Base-by-base conservation (phyloP, 1,140 invertebrate species). In the Zelostemma sp. region DNA sequence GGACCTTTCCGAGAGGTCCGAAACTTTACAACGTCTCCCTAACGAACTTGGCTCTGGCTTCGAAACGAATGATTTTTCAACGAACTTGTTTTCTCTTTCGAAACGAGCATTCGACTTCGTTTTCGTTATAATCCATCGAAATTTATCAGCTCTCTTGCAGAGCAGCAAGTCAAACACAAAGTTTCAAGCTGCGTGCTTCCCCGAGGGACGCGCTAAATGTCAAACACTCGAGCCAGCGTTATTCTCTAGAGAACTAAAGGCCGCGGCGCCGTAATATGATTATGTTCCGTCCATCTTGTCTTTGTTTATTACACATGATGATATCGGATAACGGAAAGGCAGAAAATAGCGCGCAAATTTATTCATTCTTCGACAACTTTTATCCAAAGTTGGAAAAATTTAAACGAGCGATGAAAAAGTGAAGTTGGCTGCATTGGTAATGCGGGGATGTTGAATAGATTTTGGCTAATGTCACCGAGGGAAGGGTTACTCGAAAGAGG, bases 161-260 rank as follows among this genome's bases (percentile, higher is more conserved):
- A 19, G 56, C 16, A 40, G 45, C 58, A 55, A 59, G 57, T 55
- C 61, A 66, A 63, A 63, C 43, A 45, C 57, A 48, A 71, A 68
- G 61, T 71, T 65, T 59, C 58, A 15, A 68, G 62, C 55, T 61
- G 55, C 51, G 53, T 25, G 14, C 47, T 40, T 54, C 73, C 81
- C 79, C 76, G 54, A 60, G 82, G 81, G 81, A 83, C 73, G 78
- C 74, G 80, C 74, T 82, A 83, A 85, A 84, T 84, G 79, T 83
- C 81, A 83, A 83, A 79, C 80, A 76, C 77, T 72, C 73, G 68
- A 73, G 43, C 64, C 66, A 65, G 54, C 41, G 45, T 65, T 51
- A 53, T 61, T 73, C 79, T 76, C 74, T 11, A 16, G 78, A 75
- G 79, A 79, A 50, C 68, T 73, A 80, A 83, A 83, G 74, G 80